phyloP scores from a whole-genome alignment of 2,888 invertebrate species.

The Falcaria lacertinaria region DNA sequence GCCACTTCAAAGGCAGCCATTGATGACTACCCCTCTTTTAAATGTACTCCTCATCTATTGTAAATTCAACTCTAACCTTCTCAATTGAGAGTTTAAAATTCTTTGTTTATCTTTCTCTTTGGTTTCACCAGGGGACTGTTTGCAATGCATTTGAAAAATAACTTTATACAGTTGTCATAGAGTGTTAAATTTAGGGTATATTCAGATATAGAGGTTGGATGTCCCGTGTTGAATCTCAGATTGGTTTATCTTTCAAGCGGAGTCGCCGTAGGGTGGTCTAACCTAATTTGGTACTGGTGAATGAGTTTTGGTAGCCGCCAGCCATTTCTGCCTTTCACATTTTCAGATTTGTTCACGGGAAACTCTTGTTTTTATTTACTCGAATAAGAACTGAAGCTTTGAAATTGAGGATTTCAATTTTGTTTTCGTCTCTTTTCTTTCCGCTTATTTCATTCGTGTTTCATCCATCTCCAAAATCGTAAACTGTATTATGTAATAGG shows the following conservation, averaged over 20 bases:
- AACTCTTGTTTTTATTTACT: not conserved
- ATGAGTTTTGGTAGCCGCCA: conserved; percentile 79
- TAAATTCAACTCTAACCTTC: conserved; percentile 13
- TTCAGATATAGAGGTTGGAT: conserved; percentile 7
- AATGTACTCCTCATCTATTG: conserved; percentile 7
- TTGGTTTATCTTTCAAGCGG: conserved; percentile 63
- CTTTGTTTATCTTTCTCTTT: not conserved
- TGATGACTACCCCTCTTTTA: conserved; percentile 55
- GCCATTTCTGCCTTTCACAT: conserved; percentile 43
- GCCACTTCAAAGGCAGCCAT: conserved; percentile 75
- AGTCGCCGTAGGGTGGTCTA: conserved; percentile 58
- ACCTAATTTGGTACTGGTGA: conserved; percentile 73
- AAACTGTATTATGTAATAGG: too few relatives aligned
- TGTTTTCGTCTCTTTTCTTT: too few relatives aligned
- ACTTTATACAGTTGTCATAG: not conserved
- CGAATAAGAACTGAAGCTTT: not conserved
- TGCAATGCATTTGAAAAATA: not conserved
- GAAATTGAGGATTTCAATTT: not conserved
- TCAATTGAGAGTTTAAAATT: conserved; percentile 8
- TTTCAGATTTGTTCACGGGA: not conserved
- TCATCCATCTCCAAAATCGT: too few relatives aligned
- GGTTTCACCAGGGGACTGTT: conserved; percentile 9
- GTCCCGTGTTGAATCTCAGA: conserved; percentile 23
- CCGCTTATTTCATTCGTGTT: too few relatives aligned
- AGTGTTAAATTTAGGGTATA: conserved; percentile 5